Base-by-base conservation (phyloP, 2,888 invertebrate species). In the Diarsia brunnea region DNA sequence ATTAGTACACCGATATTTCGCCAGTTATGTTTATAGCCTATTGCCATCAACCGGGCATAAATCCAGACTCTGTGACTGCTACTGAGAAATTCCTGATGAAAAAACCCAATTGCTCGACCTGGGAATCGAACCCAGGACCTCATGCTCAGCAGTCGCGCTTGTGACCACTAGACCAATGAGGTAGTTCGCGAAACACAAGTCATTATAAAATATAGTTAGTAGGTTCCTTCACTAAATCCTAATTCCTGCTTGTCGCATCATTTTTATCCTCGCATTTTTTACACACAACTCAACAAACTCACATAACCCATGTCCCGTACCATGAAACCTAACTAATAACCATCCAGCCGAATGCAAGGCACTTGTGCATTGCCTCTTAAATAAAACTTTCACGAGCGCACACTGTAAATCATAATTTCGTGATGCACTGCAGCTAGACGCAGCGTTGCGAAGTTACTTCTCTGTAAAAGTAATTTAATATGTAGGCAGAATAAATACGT, bases 381-480 rank as follows among this genome's bases (percentile, higher is more conserved):
- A 87, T 88, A 88, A 89, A 88, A 89, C 80, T 89, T 90, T 85
- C 83, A 86, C 78, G 81, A 86, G 84, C 74, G 81, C 78, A 78
- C 79, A 79, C 81, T 79, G 87, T 90, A 89, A 89, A 89, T 90
- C 89, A 90, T 89, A 89, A 89, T 89, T 89, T 87, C 74, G 86
- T 87, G 86, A 87, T 85, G 87, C 82, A 86, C 85, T 85, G 87
- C 85, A 86, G 81, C 71, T 64, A 80, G 84, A 85, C 87, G 89
- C 89, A 87, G 82, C 85, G 87, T 74, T 76, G 78, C 75, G 72
- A 88, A 89, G 79, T 88, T 86, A 83, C 83, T 65, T 88, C 81
- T 82, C 84, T 82, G 86, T 84, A 87, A 88, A 90, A 90, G 88
- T 90, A 89, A 90, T 90, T 90, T 90, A 89, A 89, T 89, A 90